phyloP scores from a whole-genome alignment of 2,797 vertebrate genomes.

The Bradypus variegatus region DNA sequence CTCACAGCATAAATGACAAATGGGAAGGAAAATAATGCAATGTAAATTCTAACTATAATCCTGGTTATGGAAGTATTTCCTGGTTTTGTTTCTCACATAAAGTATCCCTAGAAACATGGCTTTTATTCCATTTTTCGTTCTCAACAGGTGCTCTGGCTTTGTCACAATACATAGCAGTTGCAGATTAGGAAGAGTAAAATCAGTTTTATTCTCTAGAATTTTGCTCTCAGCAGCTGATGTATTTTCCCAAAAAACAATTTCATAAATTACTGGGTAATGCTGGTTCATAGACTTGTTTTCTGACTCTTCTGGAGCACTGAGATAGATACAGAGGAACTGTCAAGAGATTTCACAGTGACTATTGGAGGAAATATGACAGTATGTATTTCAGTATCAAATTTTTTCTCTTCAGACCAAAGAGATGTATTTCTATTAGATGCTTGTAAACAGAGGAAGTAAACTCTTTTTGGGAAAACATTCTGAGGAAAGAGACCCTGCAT shows the following conservation, averaged over 20 bases:
- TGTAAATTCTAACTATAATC: background rate
- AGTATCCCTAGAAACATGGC: conserved; percentile 55
- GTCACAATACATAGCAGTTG: conserved; percentile 65
- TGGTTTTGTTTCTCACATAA: conserved; percentile 63
- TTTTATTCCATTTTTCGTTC: background rate
- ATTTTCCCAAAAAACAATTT: conserved; percentile 66
- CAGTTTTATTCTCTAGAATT: background rate
- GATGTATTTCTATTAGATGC: conserved; percentile 55
- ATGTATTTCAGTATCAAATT: conserved; percentile 44
- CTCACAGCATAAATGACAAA: accelerated
- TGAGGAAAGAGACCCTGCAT: conserved; percentile 61
- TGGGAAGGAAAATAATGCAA: accelerated
- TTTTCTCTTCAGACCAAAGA: conserved; percentile 63
- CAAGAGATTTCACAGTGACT: conserved; percentile 56
- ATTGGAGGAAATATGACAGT: conserved; percentile 62
- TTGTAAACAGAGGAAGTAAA: conserved; percentile 61
- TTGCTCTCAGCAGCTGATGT: conserved; percentile 48
- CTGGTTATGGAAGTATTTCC: background rate
- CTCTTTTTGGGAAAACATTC: accelerated
- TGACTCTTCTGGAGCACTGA: conserved; percentile 43
- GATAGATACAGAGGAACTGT: conserved; percentile 55
- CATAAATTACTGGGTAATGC: conserved; percentile 48
- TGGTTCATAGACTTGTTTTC: background rate
- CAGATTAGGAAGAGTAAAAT: conserved; percentile 43
- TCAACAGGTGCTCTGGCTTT: conserved; percentile 42